Base-by-base conservation (phyloP, 2,113 vertebrate genomes). In the Microcebus griseorufus region DNA sequence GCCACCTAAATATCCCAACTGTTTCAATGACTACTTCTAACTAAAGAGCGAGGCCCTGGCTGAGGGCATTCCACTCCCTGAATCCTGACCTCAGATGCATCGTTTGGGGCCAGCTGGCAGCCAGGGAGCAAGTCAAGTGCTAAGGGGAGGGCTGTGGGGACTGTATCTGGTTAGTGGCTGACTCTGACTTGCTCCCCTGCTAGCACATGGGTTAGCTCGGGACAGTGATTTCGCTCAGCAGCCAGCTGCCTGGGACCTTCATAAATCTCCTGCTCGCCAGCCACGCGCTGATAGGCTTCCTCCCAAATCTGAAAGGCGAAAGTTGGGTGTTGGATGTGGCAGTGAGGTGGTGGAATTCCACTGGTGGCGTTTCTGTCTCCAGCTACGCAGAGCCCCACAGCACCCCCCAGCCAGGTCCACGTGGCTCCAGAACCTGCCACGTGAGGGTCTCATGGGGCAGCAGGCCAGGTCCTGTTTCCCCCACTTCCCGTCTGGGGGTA, bases 191-290 rank as follows among this genome's bases (percentile, higher is more conserved):
- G 73, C 83, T 80, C n/a, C 34, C 67, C 70, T 34, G n/a, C 58
- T 20, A 5, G 60, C 25, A 17, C 9, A 22, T 7, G 79, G n/a
- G 70, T 95, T 88, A 90, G 67, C 67, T 67, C 22, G 9, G 62
- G 64, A 22, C 27, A 4, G 32, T 62, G 39, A 18, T 20, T 72
- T 85, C 23, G 11, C 22, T 53, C 29, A 48, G 86, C 17, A 37
- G 60, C 27, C 17, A 23, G 17, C 6, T 22, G 37, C 16, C 42
- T 1, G 0, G 0, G 17, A 99, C 99, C 99, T 99, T 99, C 99
- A 0, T 99, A 99, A 98, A 99, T 99, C 98, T 99, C 99, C 97
- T 99, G 99, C 96, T 99, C 99, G 0, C 99, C 99, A 2, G 99
- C 99, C 91, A 99, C 99, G 90, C 99, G 98, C 98, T 99, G 99